Base-by-base conservation (phyloP, 2,888 invertebrate genomes). In the Himalopsyche japonica region DNA sequence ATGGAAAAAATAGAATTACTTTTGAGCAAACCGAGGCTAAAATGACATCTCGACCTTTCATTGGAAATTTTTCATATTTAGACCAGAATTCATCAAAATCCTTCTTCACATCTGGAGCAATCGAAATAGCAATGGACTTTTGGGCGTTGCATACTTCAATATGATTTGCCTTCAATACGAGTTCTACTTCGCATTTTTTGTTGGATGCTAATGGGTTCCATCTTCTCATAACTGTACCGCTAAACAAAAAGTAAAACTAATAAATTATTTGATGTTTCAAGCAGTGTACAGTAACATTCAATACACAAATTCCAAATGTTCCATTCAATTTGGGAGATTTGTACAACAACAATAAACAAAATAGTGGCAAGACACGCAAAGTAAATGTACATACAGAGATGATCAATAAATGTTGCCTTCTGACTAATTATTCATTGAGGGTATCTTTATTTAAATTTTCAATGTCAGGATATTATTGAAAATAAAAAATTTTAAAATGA, bases 11-110 rank as follows among this genome's bases (percentile, higher is more conserved):
- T n/a, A 7, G 6, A 10, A 20, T 43, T 49, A 84, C 96, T 92
- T 96, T 95, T n/a, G 98, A 97, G 90, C 96, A 97, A 86, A 98
- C 94, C 81, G 96, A 96, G 84, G 94, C 93, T 64, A 98, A 89
- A 88, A 98, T 97, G 86, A 94, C 92, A 90, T 98, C 95, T 86
- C 98, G 93, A 0, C 95, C 97, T 85, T 92, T 92, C 86, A 98
- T 90, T 0, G 96, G 95, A 86, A 93, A 91, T 32, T 92, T 89
- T 84, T 91, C 89, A 89, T 95, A 93, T 80, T 93, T 92, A 1
- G 91, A 88, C 97, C 97, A 98, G 90, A 95, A 98, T 76, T 92
- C 92, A 37, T 91, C 90, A 88, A 97, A 97, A 87, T 95, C 94
- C 76, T 94, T 93, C 88, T 93, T 93, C 85, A 95, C 91, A 89